Conservation (phyloP, 2,888 invertebrate species). For the Steromphala cineraria region DNA sequence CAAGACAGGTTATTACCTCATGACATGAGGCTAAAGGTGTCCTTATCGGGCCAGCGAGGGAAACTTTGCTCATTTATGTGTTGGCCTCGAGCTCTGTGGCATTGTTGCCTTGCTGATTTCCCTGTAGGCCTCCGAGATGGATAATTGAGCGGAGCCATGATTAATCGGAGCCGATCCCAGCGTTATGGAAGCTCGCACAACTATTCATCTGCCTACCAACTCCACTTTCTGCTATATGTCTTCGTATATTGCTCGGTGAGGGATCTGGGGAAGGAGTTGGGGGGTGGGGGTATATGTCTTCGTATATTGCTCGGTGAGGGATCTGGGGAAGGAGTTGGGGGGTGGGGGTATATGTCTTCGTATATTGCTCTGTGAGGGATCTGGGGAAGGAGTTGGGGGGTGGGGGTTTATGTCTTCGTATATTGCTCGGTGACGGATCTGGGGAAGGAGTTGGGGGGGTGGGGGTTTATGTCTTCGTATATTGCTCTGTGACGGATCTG, state of each 20-base stretch:
- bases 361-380: too few species aligned
- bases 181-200: neutral
- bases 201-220: neutral
- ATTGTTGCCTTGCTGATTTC: conserved; percentile 13
- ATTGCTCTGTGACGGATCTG: too few species aligned
- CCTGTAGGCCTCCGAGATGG: neutral
- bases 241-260: neutral
- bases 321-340: too few species aligned
- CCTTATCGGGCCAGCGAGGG: neutral
- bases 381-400: too few species aligned
- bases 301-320: too few species aligned
- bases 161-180: conserved; percentile 9
- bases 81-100: neutral
- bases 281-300: too few species aligned
- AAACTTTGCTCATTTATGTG: conserved; percentile 7
- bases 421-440: too few species aligned
- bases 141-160: conserved; percentile 13
- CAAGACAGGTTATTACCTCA: neutral
- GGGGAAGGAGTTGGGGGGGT: too few species aligned
- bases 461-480: too few species aligned
- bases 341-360: too few species aligned
- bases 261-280: too few species aligned
- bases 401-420: too few species aligned
- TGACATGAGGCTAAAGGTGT: conserved; percentile 16
- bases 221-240: neutral